Percentiles rank a stretch among this genome's conserved stretches.
Evolutionary conservation across 2,113 vertebrate species (phyloP).

Genomic region (Calypte anna): DNA sequence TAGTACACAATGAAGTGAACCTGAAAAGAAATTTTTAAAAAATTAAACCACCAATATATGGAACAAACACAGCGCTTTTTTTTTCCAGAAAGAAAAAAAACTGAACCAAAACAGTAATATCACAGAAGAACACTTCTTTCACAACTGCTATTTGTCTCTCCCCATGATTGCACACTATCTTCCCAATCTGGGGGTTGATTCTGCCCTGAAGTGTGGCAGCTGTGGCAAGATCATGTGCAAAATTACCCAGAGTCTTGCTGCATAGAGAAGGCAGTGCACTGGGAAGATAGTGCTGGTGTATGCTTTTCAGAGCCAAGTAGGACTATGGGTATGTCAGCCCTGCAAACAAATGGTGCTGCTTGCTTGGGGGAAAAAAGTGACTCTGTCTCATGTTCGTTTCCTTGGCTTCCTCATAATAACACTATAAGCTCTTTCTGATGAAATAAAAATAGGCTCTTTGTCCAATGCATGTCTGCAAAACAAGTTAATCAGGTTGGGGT

Average conservation of each 20-base stretch:
- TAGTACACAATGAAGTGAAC: conserved; percentile 16
- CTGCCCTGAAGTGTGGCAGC: fast-evolving
- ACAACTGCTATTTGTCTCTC: not conserved
- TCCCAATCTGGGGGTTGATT: not conserved
- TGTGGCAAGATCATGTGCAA: fast-evolving
- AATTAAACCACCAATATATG: not conserved
- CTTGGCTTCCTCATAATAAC: not conserved
- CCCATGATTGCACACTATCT: not conserved
- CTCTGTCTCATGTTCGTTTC: not conserved
- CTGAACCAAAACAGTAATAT: not conserved
- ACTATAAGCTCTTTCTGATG: not conserved
- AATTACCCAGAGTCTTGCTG: not conserved
- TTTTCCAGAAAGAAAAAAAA: not conserved
- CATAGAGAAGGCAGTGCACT: not conserved
- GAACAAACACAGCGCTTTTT: not conserved
- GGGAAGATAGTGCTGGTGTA: not conserved
- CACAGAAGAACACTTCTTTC: not conserved
- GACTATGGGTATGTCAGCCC: not conserved
- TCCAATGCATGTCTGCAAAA: not conserved
- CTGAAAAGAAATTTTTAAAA: conserved; percentile 13
- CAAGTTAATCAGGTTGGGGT: not conserved
- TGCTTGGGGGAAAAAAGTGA: not conserved
- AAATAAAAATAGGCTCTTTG: not conserved
- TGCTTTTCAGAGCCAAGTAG: not conserved
- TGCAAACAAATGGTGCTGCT: not conserved